Evolutionary conservation across 2,888 invertebrate species (phyloP).

Genomic region (Nebria salina): DNA sequence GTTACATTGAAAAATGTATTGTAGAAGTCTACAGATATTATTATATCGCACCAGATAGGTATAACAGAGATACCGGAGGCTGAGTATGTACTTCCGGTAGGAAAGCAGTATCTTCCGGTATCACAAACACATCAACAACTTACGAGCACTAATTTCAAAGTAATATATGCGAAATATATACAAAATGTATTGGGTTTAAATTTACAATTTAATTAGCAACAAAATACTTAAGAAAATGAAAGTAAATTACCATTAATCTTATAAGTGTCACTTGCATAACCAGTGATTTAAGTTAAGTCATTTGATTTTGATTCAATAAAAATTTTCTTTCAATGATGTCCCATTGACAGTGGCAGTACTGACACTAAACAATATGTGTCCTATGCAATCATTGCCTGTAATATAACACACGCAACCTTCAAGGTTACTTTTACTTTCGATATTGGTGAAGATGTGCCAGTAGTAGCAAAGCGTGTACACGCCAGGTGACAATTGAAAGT

Average conservation of each 20-base stretch:
- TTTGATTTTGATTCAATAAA: not conserved
- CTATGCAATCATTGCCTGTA: not conserved
- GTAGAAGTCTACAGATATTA: too few species aligned
- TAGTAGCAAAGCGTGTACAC: not conserved
- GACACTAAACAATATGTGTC: not conserved
- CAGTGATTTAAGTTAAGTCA: not conserved
- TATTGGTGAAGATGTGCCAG: not conserved
- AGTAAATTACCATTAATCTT: not conserved
- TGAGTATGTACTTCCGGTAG: not conserved
- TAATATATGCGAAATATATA: too few species aligned
- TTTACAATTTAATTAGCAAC: not conserved
- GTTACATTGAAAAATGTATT: too few species aligned
- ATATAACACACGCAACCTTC: not conserved
- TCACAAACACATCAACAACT: not conserved
- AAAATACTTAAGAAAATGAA: not conserved
- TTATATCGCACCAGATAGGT: not conserved
- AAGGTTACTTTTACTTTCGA: conserved; percentile 45
- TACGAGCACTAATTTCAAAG: not conserved
- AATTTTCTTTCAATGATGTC: not conserved
- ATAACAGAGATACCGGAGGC: not conserved
- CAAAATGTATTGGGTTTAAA: too few species aligned
- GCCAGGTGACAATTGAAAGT: conserved; percentile 1
- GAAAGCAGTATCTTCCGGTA: not conserved
- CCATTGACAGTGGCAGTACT: conserved; percentile 40
- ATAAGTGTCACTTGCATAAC: not conserved